These are phyloP conservation scores for Chaetogeoica ovagalla DNA, from an alignment of 2,888 invertebrate genomes.

Conservation along the genomic window DNA sequence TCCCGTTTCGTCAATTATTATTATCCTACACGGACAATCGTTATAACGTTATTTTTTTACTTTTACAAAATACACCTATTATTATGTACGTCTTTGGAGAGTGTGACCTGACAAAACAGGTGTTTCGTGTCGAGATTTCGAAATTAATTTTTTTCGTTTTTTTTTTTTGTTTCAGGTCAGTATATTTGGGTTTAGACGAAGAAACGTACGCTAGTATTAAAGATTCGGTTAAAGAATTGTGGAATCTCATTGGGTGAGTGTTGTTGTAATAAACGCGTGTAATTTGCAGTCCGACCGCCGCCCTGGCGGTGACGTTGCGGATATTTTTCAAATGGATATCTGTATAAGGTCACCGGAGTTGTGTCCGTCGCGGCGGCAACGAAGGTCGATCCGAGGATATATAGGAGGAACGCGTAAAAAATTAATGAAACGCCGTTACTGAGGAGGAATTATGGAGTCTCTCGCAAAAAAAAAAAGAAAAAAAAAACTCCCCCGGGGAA, in stretches of 20 bases:
- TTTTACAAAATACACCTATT: not conserved
- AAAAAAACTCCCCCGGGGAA: too few species aligned
- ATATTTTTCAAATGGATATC: too few species aligned
- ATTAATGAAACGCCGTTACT: not conserved
- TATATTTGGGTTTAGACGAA: constrained; percentile 50
- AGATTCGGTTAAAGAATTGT: constrained; percentile 48
- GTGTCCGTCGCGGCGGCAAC: not conserved
- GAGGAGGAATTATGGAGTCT: not conserved
- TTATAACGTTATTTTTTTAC: constrained; percentile 4
- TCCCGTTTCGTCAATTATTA: constrained; percentile 32
- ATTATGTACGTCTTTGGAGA: not conserved
- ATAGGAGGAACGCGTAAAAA: not conserved
- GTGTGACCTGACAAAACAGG: not conserved
- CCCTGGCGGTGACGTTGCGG: too few species aligned
- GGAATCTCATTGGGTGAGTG: constrained; percentile 51
- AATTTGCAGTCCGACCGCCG: too few species aligned
- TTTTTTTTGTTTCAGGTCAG: constrained; percentile 48
- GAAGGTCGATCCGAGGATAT: constrained; percentile 12
- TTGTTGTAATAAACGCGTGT: not conserved
- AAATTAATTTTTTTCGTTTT: constrained; percentile 15
- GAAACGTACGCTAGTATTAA: constrained; percentile 60
- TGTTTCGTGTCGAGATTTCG: constrained; percentile 14
- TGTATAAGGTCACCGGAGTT: not conserved
- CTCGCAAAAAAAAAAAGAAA: not conserved
- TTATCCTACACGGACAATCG: constrained; percentile 15